Evolutionary conservation across 2,113 vertebrate species (phyloP).

Genomic region (Synodontis membranacea): DNA sequence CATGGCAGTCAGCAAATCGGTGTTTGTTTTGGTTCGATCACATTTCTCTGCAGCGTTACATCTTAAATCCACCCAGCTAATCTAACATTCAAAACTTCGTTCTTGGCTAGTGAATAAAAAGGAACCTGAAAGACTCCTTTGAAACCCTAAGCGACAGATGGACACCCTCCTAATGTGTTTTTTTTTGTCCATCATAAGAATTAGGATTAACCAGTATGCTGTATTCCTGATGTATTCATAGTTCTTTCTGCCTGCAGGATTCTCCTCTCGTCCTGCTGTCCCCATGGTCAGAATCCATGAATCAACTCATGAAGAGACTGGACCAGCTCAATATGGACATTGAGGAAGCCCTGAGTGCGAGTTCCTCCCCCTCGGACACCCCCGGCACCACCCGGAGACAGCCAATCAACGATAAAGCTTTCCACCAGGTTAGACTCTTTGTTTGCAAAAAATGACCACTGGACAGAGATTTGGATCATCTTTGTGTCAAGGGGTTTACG

Average conservation of each 20-base stretch:
- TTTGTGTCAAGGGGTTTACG: background rate
- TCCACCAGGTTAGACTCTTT: slow-evolving; percentile 33
- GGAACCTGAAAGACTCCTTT: background rate
- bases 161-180: background rate
- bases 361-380: slow-evolving; percentile 76
- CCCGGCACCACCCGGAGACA: slow-evolving; percentile 71
- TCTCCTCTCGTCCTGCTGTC: slow-evolving; percentile 60
- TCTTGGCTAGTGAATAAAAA: background rate
- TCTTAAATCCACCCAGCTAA: background rate
- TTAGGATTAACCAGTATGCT: background rate
- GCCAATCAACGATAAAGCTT: slow-evolving; percentile 64
- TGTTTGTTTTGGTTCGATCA: slow-evolving; percentile 54
- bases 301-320: slow-evolving; percentile 81
- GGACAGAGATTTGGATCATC: background rate
- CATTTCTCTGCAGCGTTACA: slow-evolving; percentile 50
- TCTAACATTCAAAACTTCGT: background rate
- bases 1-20: slow-evolving; percentile 55
- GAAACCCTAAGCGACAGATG: background rate
- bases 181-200: background rate
- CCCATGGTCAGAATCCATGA: slow-evolving; percentile 83
- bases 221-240: background rate
- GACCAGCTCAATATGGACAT: slow-evolving; percentile 84
- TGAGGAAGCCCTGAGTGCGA: slow-evolving; percentile 80
- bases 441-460: background rate
- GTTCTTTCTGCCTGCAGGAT: slow-evolving; percentile 56